Conservation (phyloP, 2,113 vertebrate genomes). For the Rhinopithecus roxellana region DNA sequence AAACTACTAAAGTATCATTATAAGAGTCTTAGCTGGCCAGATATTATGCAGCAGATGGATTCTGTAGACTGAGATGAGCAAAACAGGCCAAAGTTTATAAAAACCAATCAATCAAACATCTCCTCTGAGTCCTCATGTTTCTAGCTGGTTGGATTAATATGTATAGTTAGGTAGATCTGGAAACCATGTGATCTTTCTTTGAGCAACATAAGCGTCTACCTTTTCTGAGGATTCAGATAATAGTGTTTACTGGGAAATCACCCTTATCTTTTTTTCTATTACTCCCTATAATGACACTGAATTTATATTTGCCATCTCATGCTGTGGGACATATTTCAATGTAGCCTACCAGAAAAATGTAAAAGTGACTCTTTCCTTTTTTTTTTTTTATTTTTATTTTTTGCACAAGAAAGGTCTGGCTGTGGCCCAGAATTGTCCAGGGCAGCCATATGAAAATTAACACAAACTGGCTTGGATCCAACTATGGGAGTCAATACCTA, state of each 20-base stretch:
- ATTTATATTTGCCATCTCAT: conserved; percentile 17
- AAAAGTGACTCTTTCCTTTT: neutral
- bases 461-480: conserved; percentile 28
- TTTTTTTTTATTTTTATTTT: neutral
- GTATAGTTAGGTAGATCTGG: neutral
- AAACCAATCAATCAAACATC: neutral
- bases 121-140: conserved; percentile 4
- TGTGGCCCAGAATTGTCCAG: conserved; percentile 6
- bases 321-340: conserved; percentile 31
- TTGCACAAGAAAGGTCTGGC: neutral
- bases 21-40: neutral
- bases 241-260: neutral
- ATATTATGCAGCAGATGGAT: conserved; percentile 11
- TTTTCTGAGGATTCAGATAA: neutral
- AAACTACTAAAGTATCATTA: neutral
- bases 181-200: neutral
- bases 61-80: neutral
- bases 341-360: conserved; percentile 21
- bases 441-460: neutral
- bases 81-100: neutral
- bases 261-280: neutral
- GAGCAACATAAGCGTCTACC: neutral
- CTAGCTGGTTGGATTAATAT: neutral
- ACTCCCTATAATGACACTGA: neutral
- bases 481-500: neutral